Evolutionary conservation across 2,888 invertebrate genomes (phyloP), one percentile per base, ranked within the genome.

Genomic region (Polylopha cassiicola): DNA sequence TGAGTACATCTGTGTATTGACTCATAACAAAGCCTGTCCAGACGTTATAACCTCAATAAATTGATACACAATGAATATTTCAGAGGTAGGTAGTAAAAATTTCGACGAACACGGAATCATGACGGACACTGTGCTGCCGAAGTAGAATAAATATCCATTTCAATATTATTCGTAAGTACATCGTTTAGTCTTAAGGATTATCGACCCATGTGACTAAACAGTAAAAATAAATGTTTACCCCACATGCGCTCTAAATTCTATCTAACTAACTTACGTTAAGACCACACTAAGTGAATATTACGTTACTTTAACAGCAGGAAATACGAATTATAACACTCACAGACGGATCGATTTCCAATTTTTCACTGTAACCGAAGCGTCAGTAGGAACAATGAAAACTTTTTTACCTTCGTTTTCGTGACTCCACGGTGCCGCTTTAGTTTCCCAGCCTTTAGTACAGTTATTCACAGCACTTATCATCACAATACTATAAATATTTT

Each of bases 401-500:
- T 74, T 66, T 75, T 77, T 84, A 86, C 86, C 86, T 86, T 82
- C 86, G 79, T 86, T 86, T 86, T 84, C 85, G 82, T 77, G 86
- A 86, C 86, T 86, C 86, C 86, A 86, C 86, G 86, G 82, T 86
- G 86, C 86, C 81, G 86, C 77, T 79, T 86, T 86, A 77, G 72
- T 64, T 78, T 84, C 75, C 84, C 84, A 79, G 73, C 71, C 74
- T 73, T 77, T 73, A 78, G 68, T 84, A 84, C 79, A 79, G 73
- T 80, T 82, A 82, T 67, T 74, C 82, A 82, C 84, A 81, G 71
- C 85, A 85, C 85, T 80, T 85, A 79, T 78, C 85, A 85, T 85
- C 85, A 85, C 85, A 84, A 80, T 79, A 73, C 72, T 66, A 71
- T 80, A 69, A 65, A 71, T 70, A 69, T 43, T 64, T 65, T 57